Percentiles rank a stretch among this genome's conserved stretches.
phyloP scores from a whole-genome alignment of 2,888 invertebrate genomes.

The Elmis aenea region DNA sequence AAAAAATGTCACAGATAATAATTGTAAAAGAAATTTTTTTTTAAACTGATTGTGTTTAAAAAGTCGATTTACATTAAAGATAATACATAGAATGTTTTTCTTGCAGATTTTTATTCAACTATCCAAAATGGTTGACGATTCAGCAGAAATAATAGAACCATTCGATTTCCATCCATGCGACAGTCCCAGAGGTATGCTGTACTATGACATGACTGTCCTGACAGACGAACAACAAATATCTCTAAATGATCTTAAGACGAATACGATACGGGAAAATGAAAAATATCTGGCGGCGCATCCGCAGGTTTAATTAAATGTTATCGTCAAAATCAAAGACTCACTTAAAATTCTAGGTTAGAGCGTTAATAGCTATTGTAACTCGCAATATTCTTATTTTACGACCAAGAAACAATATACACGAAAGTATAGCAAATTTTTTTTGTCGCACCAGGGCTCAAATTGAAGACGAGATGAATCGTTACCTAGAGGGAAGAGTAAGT shows the following conservation, averaged over 20 bases:
- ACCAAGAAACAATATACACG: slow-evolving; percentile 31
- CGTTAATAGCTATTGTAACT: slow-evolving; percentile 30
- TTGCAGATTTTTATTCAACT: too few relatives aligned
- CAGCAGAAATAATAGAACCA: slow-evolving; percentile 22
- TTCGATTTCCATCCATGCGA: slow-evolving; percentile 35
- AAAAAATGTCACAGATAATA: too few relatives aligned
- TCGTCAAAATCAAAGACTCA: not conserved
- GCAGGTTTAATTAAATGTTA: slow-evolving; percentile 29
- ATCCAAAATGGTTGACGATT: slow-evolving; percentile 37
- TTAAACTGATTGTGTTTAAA: too few relatives aligned
- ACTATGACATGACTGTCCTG: slow-evolving; percentile 33
- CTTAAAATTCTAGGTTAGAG: slow-evolving; percentile 30
- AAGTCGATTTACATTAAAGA: too few relatives aligned
- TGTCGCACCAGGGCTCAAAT: slow-evolving; percentile 26
- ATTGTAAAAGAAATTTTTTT: too few relatives aligned
- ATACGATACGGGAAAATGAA: slow-evolving; percentile 34
- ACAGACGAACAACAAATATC: slow-evolving; percentile 32
- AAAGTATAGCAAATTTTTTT: slow-evolving; percentile 32
- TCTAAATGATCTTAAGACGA: slow-evolving; percentile 34
- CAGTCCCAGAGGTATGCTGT: slow-evolving; percentile 35
- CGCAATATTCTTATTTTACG: slow-evolving; percentile 29
- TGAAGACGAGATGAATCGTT: slow-evolving; percentile 27
- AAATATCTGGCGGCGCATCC: slow-evolving; percentile 38
- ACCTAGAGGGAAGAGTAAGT: slow-evolving; percentile 21
- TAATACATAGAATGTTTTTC: too few relatives aligned